phyloP scores from a whole-genome alignment of 2,888 invertebrate species.

The Xylota segnis region DNA sequence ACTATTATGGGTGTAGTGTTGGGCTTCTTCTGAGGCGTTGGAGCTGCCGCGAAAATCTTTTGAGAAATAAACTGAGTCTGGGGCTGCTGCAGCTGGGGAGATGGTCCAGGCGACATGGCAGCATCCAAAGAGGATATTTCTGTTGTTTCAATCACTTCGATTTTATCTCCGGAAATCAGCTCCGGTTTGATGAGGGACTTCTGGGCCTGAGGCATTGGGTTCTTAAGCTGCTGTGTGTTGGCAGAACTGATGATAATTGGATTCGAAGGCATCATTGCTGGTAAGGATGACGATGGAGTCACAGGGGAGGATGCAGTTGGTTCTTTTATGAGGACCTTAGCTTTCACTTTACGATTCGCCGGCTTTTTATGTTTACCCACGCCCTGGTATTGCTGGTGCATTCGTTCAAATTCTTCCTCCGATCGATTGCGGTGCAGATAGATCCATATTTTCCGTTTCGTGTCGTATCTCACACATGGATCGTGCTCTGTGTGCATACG shows the following conservation, averaged over 20 bases:
- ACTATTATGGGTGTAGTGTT: conserved; percentile 82
- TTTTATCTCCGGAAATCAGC: conserved; percentile 65
- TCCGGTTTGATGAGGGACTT: conserved; percentile 61
- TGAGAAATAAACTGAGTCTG: conserved; percentile 63
- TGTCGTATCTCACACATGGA: conserved; percentile 97
- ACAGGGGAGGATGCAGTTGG: conserved; percentile 4
- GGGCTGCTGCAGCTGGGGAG: conserved; percentile 34
- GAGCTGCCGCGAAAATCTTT: conserved; percentile 44
- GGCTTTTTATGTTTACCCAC: conserved; percentile 86
- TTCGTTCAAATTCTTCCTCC: conserved; percentile 87
- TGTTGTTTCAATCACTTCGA: conserved; percentile 63
- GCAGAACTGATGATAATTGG: conserved; percentile 78
- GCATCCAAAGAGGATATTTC: conserved; percentile 52
- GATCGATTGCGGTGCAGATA: conserved; percentile 92
- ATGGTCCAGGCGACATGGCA: conserved; percentile 37
- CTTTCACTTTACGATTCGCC: conserved; percentile 80
- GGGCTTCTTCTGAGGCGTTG: conserved; percentile 57
- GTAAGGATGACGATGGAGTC: conserved; percentile 76
- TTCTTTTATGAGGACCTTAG: conserved; percentile 72
- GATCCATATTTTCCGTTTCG: conserved; percentile 97
- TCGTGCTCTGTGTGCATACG: conserved; percentile 94
- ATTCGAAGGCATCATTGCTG: conserved; percentile 81
- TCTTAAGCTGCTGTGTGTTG: conserved; percentile 42
- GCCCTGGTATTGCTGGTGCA: conserved; percentile 89
- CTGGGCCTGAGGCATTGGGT: conserved; percentile 28